Base-by-base conservation (phyloP, 2,797 vertebrate genomes). In the Heterohyrax brucei region DNA sequence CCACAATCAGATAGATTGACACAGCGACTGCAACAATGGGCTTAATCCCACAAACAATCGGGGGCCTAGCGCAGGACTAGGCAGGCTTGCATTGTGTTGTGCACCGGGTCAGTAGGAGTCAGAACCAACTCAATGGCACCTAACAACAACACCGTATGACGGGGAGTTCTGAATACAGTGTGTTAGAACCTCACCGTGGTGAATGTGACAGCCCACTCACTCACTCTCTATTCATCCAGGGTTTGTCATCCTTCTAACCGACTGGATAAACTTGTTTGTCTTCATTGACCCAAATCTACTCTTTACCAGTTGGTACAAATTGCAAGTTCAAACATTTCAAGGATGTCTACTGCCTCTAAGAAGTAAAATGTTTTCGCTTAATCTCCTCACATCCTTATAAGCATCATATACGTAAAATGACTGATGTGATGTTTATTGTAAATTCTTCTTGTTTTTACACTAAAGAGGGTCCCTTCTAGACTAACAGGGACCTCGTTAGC, bases 121-220 rank as follows among this genome's bases (percentile, higher is more conserved):
- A 39, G 39, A 39, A 39, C 39, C 39, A 39, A 39, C 39, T 39
- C 39, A 3, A 39, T 39, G 39, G 39, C 39, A 39, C 39, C 39
- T 39, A 39, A 39, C 39, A 39, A 39, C 39, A 39, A 39, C 39
- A 39, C 39, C 39, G 39, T 19, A 3, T 79, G 18, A 46, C 3
- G 33, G 24, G 39, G 24, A 3, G 72, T 78, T 89, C 82, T 79
- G 24, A 84, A 77, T 66, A 18, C 0, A 90, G 39, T 7, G 5
- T 46, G 30, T 87, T 62, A 85, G 82, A 87, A 79, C 70, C 76
- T 53, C 73, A 78, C 81, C 4, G 24, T 86, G 48, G 89, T 82
- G 89, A 94, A 1, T 30, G 33, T 21, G 46, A 14, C 30, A 26
- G 8, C 56, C 10, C 50, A 33, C 85, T 75, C 4, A 64, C 33